Base-by-base conservation (phyloP, 2,888 invertebrate genomes). In the Drosophila nr. perissopoda region DNA sequence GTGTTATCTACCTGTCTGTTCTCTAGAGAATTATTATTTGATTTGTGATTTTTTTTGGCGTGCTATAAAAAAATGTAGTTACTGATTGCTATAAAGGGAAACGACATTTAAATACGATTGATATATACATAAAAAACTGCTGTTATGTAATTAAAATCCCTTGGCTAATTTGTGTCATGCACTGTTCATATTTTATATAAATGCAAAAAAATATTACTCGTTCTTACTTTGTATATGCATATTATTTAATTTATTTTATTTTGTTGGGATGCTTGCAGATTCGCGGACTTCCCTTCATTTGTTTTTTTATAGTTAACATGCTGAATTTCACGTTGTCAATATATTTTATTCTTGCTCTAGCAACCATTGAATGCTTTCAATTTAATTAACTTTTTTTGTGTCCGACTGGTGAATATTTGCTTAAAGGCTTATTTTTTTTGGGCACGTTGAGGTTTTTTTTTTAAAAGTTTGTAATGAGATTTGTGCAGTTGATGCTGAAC, bases 321-420 rank as follows among this genome's bases (percentile, higher is more conserved):
- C 57, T 57, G 57, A 65, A 51, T 61, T 75, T 48, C 65, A 40
- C 61, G 74, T 49, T 70, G 42, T 27, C 53, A 51, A 68, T 58
- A 70, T 63, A 58, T 52, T 56, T 67, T 63, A 25, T 51, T 60
- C 21, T 60, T 65, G 48, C 52, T 42, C 8, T 51, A 21, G 63
- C 74, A 62, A 65, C 71, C 69, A 66, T 56, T 73, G 61, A 77
- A 73, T 67, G 85, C 85, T 87, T 85, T 85, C 85, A 88, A 89
- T 88, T 85, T 89, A 89, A 85, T 85, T 85, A 89, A 82, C 56
- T 74, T 76, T 85, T 82, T 53, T 66, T 11, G 13, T 16, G 46
- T 4, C 25, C 13, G 4, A 27, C 34, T 42, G 33, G 36, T 25
- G 34, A 62, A 65, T 65, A 68, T 78, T 71, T 65, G 65, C 51